A percentile compares a stretch with the other conserved stretches of the same genome.
Conservation (phyloP, 2,113 vertebrate genomes). For the Istiophorus platypterus region DNA sequence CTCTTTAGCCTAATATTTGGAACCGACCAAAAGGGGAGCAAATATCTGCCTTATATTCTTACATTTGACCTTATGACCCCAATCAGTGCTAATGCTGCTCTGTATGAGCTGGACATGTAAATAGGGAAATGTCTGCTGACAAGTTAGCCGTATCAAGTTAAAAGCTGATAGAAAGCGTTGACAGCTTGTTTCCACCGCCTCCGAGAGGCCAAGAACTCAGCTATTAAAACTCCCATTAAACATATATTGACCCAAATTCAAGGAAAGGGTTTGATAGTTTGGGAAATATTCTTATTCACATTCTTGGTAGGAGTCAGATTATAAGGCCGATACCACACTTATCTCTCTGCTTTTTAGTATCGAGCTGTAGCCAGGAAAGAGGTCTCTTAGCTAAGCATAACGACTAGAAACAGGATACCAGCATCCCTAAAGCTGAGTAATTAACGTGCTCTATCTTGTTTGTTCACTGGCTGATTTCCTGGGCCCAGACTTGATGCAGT, state of each 20-base stretch:
- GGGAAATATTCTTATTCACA: too few relatives aligned
- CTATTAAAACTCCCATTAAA: background rate
- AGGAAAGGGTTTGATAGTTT: too few relatives aligned
- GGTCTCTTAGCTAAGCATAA: too few relatives aligned
- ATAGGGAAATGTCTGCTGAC: background rate
- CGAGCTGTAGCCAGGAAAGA: too few relatives aligned
- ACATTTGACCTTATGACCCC: background rate
- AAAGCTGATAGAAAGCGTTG: background rate
- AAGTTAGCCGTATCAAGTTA: background rate
- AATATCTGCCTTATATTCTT: background rate
- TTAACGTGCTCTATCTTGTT: too few relatives aligned
- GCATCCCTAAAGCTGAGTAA: too few relatives aligned
- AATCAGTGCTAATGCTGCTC: background rate
- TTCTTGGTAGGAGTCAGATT: too few relatives aligned
- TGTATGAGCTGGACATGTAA: background rate
- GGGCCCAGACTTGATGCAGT: too few relatives aligned
- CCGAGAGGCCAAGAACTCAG: background rate
- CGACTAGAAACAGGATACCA: too few relatives aligned
- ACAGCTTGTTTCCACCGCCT: background rate
- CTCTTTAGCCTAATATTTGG: background rate
- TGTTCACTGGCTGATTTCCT: too few relatives aligned
- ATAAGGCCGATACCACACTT: too few relatives aligned
- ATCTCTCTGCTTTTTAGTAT: too few relatives aligned
- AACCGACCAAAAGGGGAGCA: background rate
- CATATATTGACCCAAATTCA: background rate